These are phyloP conservation scores for Antheraea yamamai DNA, from an alignment of 2,888 invertebrate genomes.

Conservation along the genomic window DNA sequence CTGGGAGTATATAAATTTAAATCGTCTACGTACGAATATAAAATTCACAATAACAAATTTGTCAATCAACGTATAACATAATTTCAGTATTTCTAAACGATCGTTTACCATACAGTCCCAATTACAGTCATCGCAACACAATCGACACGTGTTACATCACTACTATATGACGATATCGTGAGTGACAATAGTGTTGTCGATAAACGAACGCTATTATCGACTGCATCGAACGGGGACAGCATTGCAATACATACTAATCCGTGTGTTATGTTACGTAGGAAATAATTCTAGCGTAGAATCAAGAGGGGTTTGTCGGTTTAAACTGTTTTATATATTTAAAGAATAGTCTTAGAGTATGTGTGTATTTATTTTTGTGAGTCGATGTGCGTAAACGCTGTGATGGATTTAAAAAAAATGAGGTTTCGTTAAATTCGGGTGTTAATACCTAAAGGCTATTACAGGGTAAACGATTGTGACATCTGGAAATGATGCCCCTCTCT, in stretches of 20 bases:
- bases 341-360: neutral
- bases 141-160: conserved; percentile 21
- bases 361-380: neutral
- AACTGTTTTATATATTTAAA: neutral
- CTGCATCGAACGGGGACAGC: conserved; percentile 2
- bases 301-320: too few species aligned
- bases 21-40: neutral
- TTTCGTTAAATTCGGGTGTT: too few species aligned
- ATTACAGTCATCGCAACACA: neutral
- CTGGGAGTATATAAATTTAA: too few species aligned
- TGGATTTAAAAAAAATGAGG: too few species aligned
- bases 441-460: too few species aligned
- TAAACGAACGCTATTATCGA: conserved; percentile 9
- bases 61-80: neutral
- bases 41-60: neutral
- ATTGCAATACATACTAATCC: neutral
- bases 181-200: conserved; percentile 13
- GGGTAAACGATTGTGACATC: too few species aligned
- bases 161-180: conserved; percentile 7
- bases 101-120: neutral
- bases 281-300: neutral
- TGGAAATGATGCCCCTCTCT: too few species aligned
- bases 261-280: neutral
- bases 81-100: neutral
- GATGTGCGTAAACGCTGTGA: too few species aligned